Percentiles rank a stretch among this genome's conserved stretches.
These are phyloP conservation scores for Okapia johnstoni DNA, from an alignment of 2,113 vertebrate species.

Conservation along the genomic window DNA sequence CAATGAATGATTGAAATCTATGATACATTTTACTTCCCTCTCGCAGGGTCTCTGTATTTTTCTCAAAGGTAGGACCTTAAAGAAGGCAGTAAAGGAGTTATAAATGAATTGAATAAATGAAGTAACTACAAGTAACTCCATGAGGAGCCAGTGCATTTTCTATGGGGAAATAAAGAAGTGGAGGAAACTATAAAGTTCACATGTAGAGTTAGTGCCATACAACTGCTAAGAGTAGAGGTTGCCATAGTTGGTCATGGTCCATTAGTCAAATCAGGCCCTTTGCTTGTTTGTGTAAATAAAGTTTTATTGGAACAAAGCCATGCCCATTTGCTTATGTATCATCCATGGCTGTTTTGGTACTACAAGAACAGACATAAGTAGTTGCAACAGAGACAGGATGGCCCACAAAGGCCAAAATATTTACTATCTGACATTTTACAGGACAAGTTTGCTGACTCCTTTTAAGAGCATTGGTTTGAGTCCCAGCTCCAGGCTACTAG, in stretches of 20 bases:
- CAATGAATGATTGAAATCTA: background rate
- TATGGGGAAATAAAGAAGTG: background rate
- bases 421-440: background rate
- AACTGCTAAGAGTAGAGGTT: background rate
- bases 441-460: background rate
- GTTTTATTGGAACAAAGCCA: conserved; percentile 12
- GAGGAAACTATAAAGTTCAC: background rate
- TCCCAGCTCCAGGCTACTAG: background rate
- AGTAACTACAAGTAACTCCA: background rate
- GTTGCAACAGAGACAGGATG: background rate
- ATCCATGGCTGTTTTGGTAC: background rate
- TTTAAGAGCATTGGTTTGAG: background rate
- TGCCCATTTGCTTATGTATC: background rate
- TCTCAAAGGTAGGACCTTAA: background rate
- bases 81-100: background rate
- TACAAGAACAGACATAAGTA: background rate
- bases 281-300: conserved; percentile 2
- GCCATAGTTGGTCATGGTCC: background rate
- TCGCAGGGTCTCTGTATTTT: background rate
- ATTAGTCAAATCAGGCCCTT: background rate
- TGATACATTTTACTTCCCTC: background rate
- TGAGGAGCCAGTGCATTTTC: background rate
- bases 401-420: background rate
- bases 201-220: background rate
- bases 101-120: background rate